phyloP scores from a whole-genome alignment of 2,888 invertebrate species.

The Timema cristinae region DNA sequence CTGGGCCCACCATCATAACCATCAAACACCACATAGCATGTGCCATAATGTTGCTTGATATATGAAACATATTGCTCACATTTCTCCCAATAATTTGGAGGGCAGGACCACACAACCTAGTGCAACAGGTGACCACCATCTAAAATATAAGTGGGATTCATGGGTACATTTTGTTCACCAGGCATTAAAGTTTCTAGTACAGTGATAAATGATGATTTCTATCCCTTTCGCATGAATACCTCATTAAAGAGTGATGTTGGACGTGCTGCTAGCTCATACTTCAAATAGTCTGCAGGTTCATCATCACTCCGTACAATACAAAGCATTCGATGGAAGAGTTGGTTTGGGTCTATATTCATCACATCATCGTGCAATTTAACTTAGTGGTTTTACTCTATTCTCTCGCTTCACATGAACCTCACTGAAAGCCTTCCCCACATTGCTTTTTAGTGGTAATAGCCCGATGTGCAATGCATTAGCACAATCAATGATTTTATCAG shows the following conservation, averaged over 20 bases:
- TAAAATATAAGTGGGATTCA: background rate
- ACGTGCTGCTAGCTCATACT: background rate
- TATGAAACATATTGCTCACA: slow-evolving; percentile 10
- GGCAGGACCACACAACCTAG: slow-evolving; percentile 1
- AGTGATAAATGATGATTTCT: slow-evolving; percentile 2
- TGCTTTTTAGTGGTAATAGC: background rate
- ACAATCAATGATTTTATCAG: background rate
- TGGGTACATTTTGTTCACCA: background rate
- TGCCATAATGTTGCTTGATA: slow-evolving; percentile 3
- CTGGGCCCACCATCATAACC: slow-evolving; percentile 1
- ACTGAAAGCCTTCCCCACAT: background rate
- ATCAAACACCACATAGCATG: background rate
- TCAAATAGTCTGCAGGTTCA: slow-evolving; percentile 2
- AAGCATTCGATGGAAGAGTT: slow-evolving; percentile 13
- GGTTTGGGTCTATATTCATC: background rate
- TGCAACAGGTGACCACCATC: slow-evolving; percentile 12
- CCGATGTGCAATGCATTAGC: background rate
- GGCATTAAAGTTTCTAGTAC: background rate
- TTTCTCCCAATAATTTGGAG: background rate
- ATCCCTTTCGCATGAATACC: background rate
- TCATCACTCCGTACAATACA: slow-evolving; percentile 12
- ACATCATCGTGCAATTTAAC: background rate
- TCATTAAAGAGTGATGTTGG: slow-evolving; percentile 2
- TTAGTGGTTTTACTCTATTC: background rate
- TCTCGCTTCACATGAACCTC: background rate